A percentile compares a stretch with the other conserved stretches of the same genome.
Evolutionary conservation across 2,113 vertebrate species (phyloP).

Genomic region (Tychaedon coryphoeus): DNA sequence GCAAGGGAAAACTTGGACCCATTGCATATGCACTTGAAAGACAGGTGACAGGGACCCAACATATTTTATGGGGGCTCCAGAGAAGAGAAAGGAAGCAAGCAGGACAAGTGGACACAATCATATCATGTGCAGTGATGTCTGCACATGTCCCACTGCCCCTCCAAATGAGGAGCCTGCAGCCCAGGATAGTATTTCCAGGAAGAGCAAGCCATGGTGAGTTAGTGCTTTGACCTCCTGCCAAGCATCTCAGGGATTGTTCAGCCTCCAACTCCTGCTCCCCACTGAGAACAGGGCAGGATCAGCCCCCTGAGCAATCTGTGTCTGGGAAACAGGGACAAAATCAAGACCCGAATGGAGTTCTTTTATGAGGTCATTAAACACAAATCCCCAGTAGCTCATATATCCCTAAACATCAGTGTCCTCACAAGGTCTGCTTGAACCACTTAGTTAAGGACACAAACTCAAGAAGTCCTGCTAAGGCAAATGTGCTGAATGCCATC

Average conservation of each 20-base stretch:
- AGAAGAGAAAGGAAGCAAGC: neutral
- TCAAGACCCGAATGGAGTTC: neutral
- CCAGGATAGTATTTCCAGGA: neutral
- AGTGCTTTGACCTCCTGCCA: accelerated
- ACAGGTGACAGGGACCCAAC: neutral
- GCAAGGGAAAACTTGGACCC: neutral
- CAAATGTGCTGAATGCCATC: neutral
- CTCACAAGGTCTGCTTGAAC: neutral
- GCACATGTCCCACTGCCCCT: neutral
- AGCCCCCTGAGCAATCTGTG: accelerated
- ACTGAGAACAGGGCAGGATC: accelerated
- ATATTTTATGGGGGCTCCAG: neutral
- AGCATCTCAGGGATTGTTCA: neutral
- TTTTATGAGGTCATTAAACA: neutral
- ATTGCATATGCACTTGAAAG: neutral
- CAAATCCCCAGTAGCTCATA: neutral
- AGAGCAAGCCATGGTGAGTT: accelerated
- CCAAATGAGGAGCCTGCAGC: neutral
- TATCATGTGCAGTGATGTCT: neutral
- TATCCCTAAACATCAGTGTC: neutral
- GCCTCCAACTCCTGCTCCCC: neutral
- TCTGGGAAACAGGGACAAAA: neutral
- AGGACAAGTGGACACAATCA: neutral
- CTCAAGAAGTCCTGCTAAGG: neutral
- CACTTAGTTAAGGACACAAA: neutral